phyloP scores from a whole-genome alignment of 2,113 vertebrate genomes.

The Ptychochromis oligacanthus region DNA sequence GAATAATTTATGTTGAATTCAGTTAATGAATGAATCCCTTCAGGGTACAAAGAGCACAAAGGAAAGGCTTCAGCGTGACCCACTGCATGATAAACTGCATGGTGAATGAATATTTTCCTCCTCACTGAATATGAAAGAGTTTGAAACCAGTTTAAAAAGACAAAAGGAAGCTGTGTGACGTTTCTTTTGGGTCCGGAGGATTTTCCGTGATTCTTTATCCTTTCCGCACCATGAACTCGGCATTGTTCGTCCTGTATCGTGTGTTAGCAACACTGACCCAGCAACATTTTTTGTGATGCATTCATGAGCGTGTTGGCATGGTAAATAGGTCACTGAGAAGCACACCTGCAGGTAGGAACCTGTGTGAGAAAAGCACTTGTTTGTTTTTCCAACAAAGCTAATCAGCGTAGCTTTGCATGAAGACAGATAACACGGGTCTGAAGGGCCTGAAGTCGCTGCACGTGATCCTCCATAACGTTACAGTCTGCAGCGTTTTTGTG shows the following conservation, averaged over 20 bases:
- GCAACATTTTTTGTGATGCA: not conserved
- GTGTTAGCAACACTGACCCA: not conserved
- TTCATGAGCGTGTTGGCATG: not conserved
- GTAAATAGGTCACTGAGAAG: not conserved
- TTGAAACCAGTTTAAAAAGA: not conserved
- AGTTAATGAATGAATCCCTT: not conserved
- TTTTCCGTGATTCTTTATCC: not conserved
- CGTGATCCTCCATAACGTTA: not conserved
- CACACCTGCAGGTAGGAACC: not conserved
- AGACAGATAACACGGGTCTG: not conserved
- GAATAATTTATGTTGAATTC: not conserved
- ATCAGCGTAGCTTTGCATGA: not conserved
- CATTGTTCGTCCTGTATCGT: not conserved
- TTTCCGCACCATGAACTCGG: not conserved
- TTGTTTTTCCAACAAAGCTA: not conserved
- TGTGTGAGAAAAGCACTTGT: fast-evolving
- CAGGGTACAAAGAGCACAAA: not conserved
- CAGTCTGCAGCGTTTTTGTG: not conserved
- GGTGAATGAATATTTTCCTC: not conserved
- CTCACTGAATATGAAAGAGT: not conserved
- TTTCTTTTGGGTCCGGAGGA: not conserved
- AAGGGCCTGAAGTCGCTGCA: not conserved
- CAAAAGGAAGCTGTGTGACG: no score
- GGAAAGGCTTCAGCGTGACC: not conserved
- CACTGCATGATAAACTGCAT: not conserved